phyloP scores from a whole-genome alignment of 2,888 invertebrate genomes.

The Steinernema hermaphroditum region DNA sequence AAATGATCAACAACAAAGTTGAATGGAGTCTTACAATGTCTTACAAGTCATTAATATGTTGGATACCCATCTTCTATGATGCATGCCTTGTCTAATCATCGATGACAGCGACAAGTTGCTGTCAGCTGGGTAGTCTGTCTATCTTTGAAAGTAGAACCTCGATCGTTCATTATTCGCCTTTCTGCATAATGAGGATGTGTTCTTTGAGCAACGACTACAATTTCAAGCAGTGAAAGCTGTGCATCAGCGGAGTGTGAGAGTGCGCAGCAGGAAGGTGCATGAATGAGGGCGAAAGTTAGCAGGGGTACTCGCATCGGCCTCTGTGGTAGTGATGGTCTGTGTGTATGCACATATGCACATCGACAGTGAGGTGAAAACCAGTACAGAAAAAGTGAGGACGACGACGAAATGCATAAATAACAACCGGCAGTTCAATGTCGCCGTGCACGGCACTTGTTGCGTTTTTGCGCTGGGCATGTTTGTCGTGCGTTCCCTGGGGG shows the following conservation, averaged over 20 bases:
- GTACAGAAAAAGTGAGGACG: slow-evolving; percentile 18
- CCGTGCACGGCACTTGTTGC: slow-evolving; percentile 23
- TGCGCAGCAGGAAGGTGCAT: not conserved
- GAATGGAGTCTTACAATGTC: too few species aligned
- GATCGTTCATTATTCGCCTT: not conserved
- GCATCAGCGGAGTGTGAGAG: too few species aligned
- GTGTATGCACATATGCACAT: slow-evolving; percentile 18
- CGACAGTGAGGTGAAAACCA: slow-evolving; percentile 24
- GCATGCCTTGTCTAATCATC: too few species aligned
- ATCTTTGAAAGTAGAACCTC: not conserved
- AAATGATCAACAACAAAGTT: too few species aligned
- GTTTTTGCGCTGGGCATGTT: slow-evolving; percentile 15
- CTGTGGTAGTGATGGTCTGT: not conserved
- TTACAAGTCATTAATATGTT: too few species aligned
- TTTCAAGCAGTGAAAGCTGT: too few species aligned
- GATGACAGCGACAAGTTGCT: too few species aligned
- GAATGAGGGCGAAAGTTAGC: slow-evolving; percentile 2
- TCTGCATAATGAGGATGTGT: too few species aligned
- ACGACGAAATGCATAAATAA: slow-evolving; percentile 24
- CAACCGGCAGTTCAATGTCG: slow-evolving; percentile 23
- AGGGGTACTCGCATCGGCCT: not conserved
- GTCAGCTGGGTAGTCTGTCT: too few species aligned
- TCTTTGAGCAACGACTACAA: too few species aligned
- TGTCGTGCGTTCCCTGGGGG: not conserved
- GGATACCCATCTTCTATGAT: too few species aligned